Conservation (phyloP, 2,797 vertebrate genomes). For the Sardinella longiceps region DNA sequence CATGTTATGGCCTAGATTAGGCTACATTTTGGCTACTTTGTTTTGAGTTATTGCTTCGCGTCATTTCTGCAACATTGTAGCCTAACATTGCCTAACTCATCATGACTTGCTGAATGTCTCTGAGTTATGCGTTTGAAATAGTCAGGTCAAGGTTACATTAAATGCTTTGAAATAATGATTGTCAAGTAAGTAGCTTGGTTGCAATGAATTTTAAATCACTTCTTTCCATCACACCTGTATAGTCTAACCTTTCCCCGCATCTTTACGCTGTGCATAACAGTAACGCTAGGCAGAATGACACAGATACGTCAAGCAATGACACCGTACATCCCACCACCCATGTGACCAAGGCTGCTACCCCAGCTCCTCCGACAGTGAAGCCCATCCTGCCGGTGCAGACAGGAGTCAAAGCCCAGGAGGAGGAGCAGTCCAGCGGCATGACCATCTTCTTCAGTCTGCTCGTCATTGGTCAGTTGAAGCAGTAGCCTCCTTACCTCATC, state of each 20-base stretch:
- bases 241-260: not conserved
- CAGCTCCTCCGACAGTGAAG: slow-evolving; percentile 84
- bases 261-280: not conserved
- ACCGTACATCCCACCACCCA: slow-evolving; percentile 76
- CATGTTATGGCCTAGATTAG: too few relatives aligned
- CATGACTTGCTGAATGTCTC: too few relatives aligned
- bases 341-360: slow-evolving; percentile 70
- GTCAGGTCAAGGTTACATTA: not conserved
- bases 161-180: too few relatives aligned
- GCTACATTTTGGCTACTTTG: too few relatives aligned
- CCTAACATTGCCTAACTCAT: too few relatives aligned
- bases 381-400: slow-evolving; percentile 94
- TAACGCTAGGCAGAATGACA: slow-evolving; percentile 79
- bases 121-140: not conserved
- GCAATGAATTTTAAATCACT: not conserved
- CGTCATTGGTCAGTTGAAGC: slow-evolving; percentile 84
- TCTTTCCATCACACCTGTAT: not conserved
- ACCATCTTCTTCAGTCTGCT: slow-evolving; percentile 98
- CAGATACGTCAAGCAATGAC: slow-evolving; percentile 77
- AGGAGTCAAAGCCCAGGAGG: slow-evolving; percentile 94
- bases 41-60: too few relatives aligned
- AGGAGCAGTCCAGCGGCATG: slow-evolving; percentile 97
- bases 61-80: too few relatives aligned
- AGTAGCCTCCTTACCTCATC: not conserved
- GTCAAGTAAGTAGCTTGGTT: not conserved